Evolutionary conservation across 2,888 invertebrate genomes (phyloP).

Genomic region (Nephrotoma appendiculata): DNA sequence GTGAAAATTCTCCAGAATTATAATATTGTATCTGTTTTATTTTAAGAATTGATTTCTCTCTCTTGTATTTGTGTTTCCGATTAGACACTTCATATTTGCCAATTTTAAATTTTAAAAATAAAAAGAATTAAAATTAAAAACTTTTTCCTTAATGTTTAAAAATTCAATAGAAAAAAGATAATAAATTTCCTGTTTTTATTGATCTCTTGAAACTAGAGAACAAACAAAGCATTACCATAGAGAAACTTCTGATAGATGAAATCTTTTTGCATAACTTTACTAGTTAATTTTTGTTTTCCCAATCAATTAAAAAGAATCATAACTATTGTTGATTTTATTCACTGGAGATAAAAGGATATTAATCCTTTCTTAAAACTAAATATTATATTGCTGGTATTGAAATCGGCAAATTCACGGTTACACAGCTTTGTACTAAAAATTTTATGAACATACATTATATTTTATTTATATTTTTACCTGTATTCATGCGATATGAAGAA

Average conservation of each 20-base stretch:
- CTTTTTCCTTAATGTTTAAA: not conserved
- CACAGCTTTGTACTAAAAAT: too few relatives aligned
- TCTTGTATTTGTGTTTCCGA: not conserved
- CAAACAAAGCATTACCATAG: not conserved
- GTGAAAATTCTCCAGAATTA: not conserved
- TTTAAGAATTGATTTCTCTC: not conserved
- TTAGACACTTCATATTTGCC: not conserved
- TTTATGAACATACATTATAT: not conserved
- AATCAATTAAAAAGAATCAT: not conserved
- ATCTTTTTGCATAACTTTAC: not conserved
- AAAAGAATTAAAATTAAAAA: not conserved
- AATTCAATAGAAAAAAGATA: not conserved
- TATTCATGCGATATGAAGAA: constrained; percentile 87
- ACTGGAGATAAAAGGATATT: not conserved
- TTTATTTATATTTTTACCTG: constrained; percentile 34
- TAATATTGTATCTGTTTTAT: not conserved
- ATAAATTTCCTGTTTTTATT: not conserved
- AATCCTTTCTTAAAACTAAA: too few relatives aligned
- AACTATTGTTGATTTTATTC: not conserved
- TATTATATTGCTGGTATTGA: too few relatives aligned
- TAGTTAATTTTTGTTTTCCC: not conserved
- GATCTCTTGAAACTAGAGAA: not conserved
- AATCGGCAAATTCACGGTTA: too few relatives aligned
- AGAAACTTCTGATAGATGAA: not conserved
- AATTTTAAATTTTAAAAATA: not conserved